Base-by-base conservation (phyloP, 2,113 vertebrate genomes). In the Octodon degus region DNA sequence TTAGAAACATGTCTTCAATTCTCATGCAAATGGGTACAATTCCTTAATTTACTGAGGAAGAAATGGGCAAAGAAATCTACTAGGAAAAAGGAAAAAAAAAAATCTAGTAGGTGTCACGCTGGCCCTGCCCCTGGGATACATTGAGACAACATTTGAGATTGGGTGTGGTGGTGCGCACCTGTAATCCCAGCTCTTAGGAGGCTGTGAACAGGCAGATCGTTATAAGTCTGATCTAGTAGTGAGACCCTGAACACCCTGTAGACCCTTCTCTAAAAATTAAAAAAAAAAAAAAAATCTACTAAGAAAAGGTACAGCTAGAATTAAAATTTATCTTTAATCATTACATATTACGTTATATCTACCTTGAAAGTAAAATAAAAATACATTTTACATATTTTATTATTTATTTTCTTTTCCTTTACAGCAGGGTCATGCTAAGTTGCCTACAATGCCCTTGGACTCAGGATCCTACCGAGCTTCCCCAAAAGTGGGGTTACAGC, bases 341-440 rank as follows among this genome's bases (percentile, higher is more conserved):
- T n/a, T 70, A 95, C 24, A 19, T 32, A 62, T 50, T 25, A 34
- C 40, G 60, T 79, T 32, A 68, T 27, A 74, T 27, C 50, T 68
- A 43, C 27, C n/a, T 91, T 70, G 82, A 24, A 77, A 79, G 65
- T 65, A 30, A 37, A 30, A 68, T 16, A 20, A 94, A 87, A 89
- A 77, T 27, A 65, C 92, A 93, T 4, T 92, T 93, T 65, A 85
- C 27, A 91, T 89, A 90, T 62, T 90, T 79, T 76, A 13, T 43
- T 76, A 37, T 16, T 50, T 79, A 37, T 77, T 77, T 50, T 30
- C 24, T 53, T 80, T 80, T 34, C 47, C 16, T 55, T 55, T 80
- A 22, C 53, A 16, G 50, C 8, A 80, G 3, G 32, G 50, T 34
- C 47, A 55, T 22, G 19, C 50, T 80, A 55, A 34, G 1, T 34